phyloP scores from a whole-genome alignment of 2,797 vertebrate genomes.

The Artibeus lituratus region DNA sequence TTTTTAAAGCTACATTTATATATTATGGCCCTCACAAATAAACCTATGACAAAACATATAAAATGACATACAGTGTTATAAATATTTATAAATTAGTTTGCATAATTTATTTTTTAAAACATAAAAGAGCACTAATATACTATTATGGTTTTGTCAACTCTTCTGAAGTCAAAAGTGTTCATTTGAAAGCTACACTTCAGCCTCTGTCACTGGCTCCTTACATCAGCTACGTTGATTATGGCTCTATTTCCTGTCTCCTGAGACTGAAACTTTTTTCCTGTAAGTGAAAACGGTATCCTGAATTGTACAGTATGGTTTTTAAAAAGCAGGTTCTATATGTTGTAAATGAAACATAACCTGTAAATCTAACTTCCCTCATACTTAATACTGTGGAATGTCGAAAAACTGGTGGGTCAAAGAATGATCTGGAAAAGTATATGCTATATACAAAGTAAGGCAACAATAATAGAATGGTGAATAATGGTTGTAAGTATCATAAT shows the following conservation, averaged over 20 bases:
- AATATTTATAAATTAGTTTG: slow-evolving; percentile 12
- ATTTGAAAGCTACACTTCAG: slow-evolving; percentile 11
- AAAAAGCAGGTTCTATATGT: neutral
- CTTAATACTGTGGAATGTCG: neutral
- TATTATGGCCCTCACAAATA: slow-evolving; percentile 10
- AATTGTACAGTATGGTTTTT: neutral
- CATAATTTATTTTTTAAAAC: slow-evolving; percentile 16
- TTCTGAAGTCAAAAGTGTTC: neutral
- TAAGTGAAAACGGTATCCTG: neutral
- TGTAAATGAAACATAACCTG: neutral
- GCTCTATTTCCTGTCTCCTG: neutral
- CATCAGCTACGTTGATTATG: neutral
- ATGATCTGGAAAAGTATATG: neutral
- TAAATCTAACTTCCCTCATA: neutral
- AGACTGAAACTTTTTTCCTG: neutral
- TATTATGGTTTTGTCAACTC: neutral
- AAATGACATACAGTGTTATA: neutral
- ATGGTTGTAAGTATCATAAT: neutral
- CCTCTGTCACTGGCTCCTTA: neutral
- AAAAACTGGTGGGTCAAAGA: neutral
- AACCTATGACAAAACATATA: neutral
- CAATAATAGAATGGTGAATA: neutral
- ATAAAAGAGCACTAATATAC: neutral
- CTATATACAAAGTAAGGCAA: neutral
- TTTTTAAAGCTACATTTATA: neutral